Evolutionary conservation across 1,140 invertebrate genomes (phyloP), one percentile per base, ranked within the genome.

Genomic region (Temnothorax curvispinosus): DNA sequence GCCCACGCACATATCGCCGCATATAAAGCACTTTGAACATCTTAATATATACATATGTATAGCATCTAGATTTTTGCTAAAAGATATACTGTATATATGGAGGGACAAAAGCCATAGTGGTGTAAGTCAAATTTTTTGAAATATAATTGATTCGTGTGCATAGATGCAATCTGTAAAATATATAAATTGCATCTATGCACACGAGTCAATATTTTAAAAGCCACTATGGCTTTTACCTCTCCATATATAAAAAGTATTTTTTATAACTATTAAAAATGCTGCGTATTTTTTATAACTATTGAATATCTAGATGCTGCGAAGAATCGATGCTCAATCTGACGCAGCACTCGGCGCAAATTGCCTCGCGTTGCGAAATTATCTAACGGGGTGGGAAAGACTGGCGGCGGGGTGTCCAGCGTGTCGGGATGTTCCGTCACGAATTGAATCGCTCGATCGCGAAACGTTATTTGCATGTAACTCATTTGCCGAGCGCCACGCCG

Each of bases 401-500:
- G 8, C 18, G 41, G n/a, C 8, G 11, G n/a, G 41, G 13, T 44
- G 38, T 69, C 1, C 13, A 74, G 27, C 27, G 27, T 27, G 27
- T 27, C 27, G 27, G 1, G 27, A 27, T 27, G 27, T 47, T 60
- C 32, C 44, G n/a, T 74, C 80, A 74, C 18, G 41, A 72, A 58
- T 71, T 54, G 9, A 56, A 56, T 82, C 27, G 44, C 54, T 35
- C n/a, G n/a, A n/a, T n/a, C 52, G 13, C 18, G 54, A 47, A 47
- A 58, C 41, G 38, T 74, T 32, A 47, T 60, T 72, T 69, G 77
- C 38, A 71, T 41, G 41, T 60, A 82, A 38, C 41, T 82, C 80
- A 60, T 47, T 82, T 60, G 18, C 32, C 54, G 54, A 35, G 52
- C 60, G 69, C 60, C 80, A 60, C 32, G 67, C 9, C 21, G 44